Conservation (phyloP, 2,113 vertebrate genomes). For the Picathartes gymnocephalus region DNA sequence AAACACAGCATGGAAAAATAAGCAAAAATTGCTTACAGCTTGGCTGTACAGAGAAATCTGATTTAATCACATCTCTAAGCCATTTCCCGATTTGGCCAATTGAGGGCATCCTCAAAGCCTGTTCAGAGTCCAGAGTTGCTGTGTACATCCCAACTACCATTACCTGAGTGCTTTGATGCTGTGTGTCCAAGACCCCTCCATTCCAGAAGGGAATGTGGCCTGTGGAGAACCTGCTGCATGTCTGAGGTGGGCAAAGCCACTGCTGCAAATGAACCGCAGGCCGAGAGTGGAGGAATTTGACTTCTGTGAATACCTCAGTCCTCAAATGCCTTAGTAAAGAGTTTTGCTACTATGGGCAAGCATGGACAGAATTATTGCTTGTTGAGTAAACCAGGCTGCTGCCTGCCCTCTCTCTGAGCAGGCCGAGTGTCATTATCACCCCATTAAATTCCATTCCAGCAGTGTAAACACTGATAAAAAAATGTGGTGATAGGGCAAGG, state of each 20-base stretch:
- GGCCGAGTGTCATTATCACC: not conserved
- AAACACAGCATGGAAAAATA: not conserved
- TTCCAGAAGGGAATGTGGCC: not conserved
- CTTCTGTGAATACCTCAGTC: not conserved
- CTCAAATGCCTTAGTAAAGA: not conserved
- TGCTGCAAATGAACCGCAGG: not conserved
- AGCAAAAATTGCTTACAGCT: not conserved
- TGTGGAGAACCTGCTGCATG: not conserved
- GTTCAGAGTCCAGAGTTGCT: not conserved
- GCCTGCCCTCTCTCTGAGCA: not conserved
- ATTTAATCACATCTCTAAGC: not conserved
- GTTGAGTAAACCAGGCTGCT: not conserved
- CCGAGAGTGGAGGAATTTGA: not conserved
- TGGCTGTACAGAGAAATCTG: not conserved
- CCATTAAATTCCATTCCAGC: not conserved
- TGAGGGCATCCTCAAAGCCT: not conserved
- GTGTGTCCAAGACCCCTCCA: fast-evolving
- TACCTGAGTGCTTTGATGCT: not conserved
- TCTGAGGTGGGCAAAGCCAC: not conserved
- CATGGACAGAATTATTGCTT: not conserved
- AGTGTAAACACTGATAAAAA: not conserved
- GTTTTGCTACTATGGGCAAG: not conserved
- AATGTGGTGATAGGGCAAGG: not conserved
- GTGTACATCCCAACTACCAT: not conserved
- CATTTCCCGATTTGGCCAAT: not conserved